Evolutionary conservation across 1,140 invertebrate species (phyloP).

Genomic region (Patella vulgata): DNA sequence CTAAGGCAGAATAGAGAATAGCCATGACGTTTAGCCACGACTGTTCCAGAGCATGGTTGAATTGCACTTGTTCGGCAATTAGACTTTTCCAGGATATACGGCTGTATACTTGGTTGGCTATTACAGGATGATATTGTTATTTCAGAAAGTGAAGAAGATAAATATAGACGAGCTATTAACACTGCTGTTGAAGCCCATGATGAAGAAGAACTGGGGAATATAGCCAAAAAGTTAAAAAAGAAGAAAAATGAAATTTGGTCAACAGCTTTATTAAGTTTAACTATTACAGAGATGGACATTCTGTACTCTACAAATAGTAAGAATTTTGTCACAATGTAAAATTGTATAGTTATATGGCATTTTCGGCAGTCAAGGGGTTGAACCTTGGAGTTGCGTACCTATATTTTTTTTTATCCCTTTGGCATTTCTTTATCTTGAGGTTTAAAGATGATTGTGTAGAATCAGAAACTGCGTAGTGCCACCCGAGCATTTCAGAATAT

Average conservation of each 20-base stretch:
- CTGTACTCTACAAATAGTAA: neutral
- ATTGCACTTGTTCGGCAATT: no score
- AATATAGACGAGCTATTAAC: conserved; percentile 20
- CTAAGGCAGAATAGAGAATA: no score
- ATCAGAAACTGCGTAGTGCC: no score
- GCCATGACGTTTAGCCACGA: no score
- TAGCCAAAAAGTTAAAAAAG: conserved; percentile 31
- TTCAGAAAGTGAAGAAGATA: conserved; percentile 8
- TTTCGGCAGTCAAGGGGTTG: neutral
- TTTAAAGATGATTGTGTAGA: no score
- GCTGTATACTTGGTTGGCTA: no score
- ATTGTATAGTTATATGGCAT: neutral
- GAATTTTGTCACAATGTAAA: neutral
- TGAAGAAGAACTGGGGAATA: conserved; percentile 32
- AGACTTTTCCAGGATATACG: no score
- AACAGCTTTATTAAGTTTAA: neutral
- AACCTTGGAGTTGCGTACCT: neutral
- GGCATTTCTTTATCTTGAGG: no score
- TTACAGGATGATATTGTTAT: no score
- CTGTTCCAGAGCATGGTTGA: no score
- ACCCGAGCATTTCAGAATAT: no score
- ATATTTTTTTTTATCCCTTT: no score
- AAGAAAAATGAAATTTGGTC: conserved; percentile 12
- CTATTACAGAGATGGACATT: neutral
- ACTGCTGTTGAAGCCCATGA: conserved; percentile 42